A percentile compares a stretch with the other conserved stretches of the same genome.
Conservation (phyloP, 2,888 invertebrate genomes). For the Corbicula japonica region DNA sequence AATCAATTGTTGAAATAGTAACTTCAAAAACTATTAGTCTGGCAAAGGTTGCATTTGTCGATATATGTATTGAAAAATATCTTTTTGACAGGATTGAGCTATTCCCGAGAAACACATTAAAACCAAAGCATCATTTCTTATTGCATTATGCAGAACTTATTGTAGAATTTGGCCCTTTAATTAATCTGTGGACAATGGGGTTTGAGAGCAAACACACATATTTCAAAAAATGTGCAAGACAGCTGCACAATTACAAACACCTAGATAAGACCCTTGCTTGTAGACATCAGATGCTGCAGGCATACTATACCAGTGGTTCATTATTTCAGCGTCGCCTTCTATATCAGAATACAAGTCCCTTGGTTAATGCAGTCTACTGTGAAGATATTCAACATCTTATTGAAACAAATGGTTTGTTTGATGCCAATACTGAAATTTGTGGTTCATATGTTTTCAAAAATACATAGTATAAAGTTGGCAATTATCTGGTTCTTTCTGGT, state of each 20-base stretch:
- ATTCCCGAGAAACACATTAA: constrained; percentile 28
- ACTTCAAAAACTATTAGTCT: too few species aligned
- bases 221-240: constrained; percentile 59
- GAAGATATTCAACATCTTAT: too few species aligned
- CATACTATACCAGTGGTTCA: too few species aligned
- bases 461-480: too few species aligned
- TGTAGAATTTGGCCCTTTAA: constrained; percentile 54
- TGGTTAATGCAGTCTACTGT: too few species aligned
- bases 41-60: constrained; percentile 34
- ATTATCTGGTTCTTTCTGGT: too few species aligned
- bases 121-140: constrained; percentile 56
- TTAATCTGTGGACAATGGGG: constrained; percentile 59
- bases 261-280: constrained; percentile 47
- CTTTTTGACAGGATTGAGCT: constrained; percentile 5
- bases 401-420: too few species aligned
- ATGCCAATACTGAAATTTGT: too few species aligned
- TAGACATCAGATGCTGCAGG: constrained; percentile 57
- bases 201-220: constrained; percentile 65
- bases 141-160: constrained; percentile 47
- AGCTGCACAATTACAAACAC: constrained; percentile 52
- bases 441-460: too few species aligned
- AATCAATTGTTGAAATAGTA: too few species aligned
- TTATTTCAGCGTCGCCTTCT: too few species aligned
- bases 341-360: too few species aligned
- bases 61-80: constrained; percentile 15